Evolutionary conservation across 2,113 vertebrate genomes (phyloP), one percentile per base, ranked within the genome.

Genomic region (Anoplopoma fimbria): DNA sequence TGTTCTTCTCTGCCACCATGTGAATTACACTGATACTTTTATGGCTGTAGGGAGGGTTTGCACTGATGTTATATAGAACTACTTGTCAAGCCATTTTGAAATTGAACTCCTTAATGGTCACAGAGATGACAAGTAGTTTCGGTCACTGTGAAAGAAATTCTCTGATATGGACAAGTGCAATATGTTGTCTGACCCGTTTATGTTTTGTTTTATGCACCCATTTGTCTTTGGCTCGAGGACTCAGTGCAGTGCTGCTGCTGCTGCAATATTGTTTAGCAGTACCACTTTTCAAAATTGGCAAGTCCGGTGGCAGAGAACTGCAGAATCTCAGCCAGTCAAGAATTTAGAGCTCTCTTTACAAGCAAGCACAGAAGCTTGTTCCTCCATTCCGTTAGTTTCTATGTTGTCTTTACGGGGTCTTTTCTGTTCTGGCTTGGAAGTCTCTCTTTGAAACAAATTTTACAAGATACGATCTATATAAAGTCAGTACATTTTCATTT

Each of bases 191-290:
- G 40, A 49, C 19, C 74, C 68, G 57, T 77, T 79, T 58, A 61
- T 62, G 58, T 55, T 84, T 65, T n/a, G 58, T 73, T 88, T 91
- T 84, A 86, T 86, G 21, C 79, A 75, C 13, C 58, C 9, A 77
- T 87, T 85, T 53, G 33, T 79, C 80, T 84, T 82, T 58, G 61
- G 51, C 73, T 84, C 33, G 38, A 45, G 29, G 55, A 68, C 15
- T 53, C 33, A 42, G 27, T n/a, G 70, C 42, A 69, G 13, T 79
- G 67, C 67, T 67, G 53, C 57, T 67, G 53, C 57, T 75, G 58
- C 33, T 73, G 74, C 79, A 87, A 63, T 71, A 81, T 75, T 68
- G 38, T 88, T 87, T 72, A 74, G 81, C 68, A 73, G 65, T 14
- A 69, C 17, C 45, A 69, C 75, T 87, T 81, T 82, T 85, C 21